phyloP scores from a whole-genome alignment of 2,113 vertebrate species.

The Nothobranchius kuhntae region DNA sequence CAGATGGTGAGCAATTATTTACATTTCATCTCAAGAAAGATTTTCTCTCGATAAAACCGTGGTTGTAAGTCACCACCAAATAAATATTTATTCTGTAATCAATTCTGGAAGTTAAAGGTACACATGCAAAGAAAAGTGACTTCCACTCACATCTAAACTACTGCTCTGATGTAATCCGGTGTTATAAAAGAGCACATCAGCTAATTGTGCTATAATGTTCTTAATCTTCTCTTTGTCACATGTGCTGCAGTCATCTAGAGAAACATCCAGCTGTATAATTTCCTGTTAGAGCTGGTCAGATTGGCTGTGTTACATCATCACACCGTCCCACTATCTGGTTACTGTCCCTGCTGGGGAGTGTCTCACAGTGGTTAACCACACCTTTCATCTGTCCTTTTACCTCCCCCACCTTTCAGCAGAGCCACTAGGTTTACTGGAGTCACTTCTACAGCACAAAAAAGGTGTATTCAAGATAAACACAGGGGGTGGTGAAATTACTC shows the following conservation, averaged over 20 bases:
- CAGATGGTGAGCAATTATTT: too few relatives aligned
- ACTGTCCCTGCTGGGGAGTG: slow-evolving; percentile 49
- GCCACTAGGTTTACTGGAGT: slow-evolving; percentile 17
- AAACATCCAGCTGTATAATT: neutral
- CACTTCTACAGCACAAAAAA: slow-evolving; percentile 6
- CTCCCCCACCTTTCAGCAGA: slow-evolving; percentile 40
- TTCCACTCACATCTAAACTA: neutral
- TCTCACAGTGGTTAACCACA: slow-evolving; percentile 52
- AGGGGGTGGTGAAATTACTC: neutral
- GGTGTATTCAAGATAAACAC: neutral
- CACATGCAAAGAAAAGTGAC: too few relatives aligned
- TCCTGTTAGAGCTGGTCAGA: slow-evolving; percentile 1
- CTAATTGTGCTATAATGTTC: neutral
- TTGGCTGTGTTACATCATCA: slow-evolving; percentile 39
- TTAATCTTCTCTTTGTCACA: neutral
- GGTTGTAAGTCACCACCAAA: too few relatives aligned
- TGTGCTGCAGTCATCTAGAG: neutral
- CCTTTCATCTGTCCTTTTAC: slow-evolving; percentile 67
- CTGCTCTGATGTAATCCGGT: neutral
- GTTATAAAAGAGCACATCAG: neutral
- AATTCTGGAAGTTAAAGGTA: too few relatives aligned
- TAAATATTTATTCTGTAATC: too few relatives aligned
- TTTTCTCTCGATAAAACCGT: too few relatives aligned
- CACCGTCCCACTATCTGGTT: slow-evolving; percentile 37
- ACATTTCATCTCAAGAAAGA: too few relatives aligned